Conservation (phyloP, 2,888 invertebrate genomes). For the Rotaria magnacalcarata region DNA sequence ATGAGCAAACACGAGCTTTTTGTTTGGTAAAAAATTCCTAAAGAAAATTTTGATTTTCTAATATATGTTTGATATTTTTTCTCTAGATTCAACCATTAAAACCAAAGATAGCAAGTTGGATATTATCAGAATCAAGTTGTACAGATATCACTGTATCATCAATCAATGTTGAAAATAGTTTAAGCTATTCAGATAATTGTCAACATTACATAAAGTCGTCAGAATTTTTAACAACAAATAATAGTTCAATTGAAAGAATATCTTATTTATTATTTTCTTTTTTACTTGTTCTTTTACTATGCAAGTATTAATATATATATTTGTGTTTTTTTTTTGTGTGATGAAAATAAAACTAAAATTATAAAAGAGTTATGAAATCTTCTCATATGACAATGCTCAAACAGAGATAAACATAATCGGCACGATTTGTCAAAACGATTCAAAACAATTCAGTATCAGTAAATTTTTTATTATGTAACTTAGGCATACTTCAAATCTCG, state of each 20-base stretch:
- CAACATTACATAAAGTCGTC: neutral
- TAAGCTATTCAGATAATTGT: neutral
- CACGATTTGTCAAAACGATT: no score
- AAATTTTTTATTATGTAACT: no score
- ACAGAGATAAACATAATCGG: no score
- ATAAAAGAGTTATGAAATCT: no score
- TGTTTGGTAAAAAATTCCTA: neutral
- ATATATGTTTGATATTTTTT: neutral
- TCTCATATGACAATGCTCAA: no score
- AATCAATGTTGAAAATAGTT: constrained; percentile 27
- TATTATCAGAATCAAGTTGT: neutral
- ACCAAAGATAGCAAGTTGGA: constrained; percentile 4
- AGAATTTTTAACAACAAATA: neutral
- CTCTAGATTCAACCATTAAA: constrained; percentile 6
- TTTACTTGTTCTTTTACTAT: constrained; percentile 13
- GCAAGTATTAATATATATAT: constrained; percentile 1
- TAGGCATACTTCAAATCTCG: no score
- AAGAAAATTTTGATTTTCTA: neutral
- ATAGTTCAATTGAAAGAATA: neutral
- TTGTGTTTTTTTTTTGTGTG: neutral
- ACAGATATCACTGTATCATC: neutral
- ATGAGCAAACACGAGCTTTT: constrained; percentile 20
- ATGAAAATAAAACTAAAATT: neutral
- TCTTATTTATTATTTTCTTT: constrained; percentile 2
- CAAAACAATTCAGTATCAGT: no score